Base-by-base conservation (phyloP, 2,888 invertebrate genomes). In the Latrodectus hesperus region DNA sequence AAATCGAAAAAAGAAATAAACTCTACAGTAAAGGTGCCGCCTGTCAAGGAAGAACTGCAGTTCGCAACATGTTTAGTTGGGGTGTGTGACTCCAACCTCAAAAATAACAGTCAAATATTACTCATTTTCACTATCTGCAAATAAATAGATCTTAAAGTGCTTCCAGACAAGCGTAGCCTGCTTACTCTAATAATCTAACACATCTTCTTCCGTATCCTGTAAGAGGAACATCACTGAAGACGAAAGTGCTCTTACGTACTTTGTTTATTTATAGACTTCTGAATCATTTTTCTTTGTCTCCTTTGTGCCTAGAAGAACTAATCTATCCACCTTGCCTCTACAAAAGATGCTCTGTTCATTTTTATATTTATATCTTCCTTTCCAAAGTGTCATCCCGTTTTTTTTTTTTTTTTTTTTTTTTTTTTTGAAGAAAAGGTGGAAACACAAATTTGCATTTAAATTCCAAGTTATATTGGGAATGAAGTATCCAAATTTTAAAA, bases 211-310 rank as follows among this genome's bases (percentile, higher is more conserved):
- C 22, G 14, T 55, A 55, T 55, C 14, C 55, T 38, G 16, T 55
- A 53, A 74, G 55, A 26, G 16, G 16, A 74, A 26, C 55, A 26
- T 60, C 26, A 6, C 12, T 60, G 9, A 12, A 60, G 38, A 74
- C 53, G 16, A 55, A 68, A 55, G 70, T 38, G 17, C 72, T 60
- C 52, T 73, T 74, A 17, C 73, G 17, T 52, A 64, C 64, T 17
- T 38, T 8, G 68, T 73, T 74, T 81, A 65, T 81, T 73, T 81
- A 67, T 65, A 74, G 70, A 10, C 1, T 22, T 38, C 22, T 17
- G 49, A 67, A 65, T 26, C 73, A 74, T 81, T 81, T 81, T 73
- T 81, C 81, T 72, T 77, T 65, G 68, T 67, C 67, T 77, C 73
- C 60, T 72, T n/a, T 72, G 11, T 60, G 26, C 52, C 52, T 22